Conservation (phyloP, 2,113 vertebrate genomes). For the Rissa tridactyla region DNA sequence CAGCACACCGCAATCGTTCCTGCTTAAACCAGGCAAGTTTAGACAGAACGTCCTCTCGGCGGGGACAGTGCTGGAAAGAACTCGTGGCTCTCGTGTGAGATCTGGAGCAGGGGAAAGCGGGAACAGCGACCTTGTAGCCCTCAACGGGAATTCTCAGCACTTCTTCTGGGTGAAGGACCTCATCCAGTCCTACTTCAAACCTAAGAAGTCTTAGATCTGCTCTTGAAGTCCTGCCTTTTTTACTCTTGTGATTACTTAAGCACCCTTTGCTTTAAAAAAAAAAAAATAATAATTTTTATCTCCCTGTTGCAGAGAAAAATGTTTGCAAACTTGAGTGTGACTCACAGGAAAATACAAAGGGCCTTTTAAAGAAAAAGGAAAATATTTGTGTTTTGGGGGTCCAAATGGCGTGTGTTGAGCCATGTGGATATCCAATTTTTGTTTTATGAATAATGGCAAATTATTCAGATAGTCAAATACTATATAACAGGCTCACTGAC, state of each 20-base stretch:
- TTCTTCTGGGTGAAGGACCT: neutral
- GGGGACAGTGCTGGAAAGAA: neutral
- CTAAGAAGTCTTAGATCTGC: neutral
- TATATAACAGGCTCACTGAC: neutral
- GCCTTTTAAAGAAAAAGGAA: neutral
- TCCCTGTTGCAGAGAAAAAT: neutral
- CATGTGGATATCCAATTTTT: neutral
- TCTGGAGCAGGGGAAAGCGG: neutral
- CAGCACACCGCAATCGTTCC: neutral
- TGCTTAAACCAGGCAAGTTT: neutral
- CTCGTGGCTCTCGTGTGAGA: rapidly evolving
- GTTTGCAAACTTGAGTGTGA: neutral
- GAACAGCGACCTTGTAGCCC: neutral
- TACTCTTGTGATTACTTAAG: neutral
- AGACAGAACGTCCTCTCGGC: neutral
- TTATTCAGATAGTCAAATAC: neutral
- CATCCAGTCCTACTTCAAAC: neutral
- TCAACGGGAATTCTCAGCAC: neutral
- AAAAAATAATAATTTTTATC: neutral
- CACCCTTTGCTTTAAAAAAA: neutral
- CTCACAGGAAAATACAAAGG: neutral
- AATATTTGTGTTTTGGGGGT: neutral
- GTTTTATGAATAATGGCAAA: neutral
- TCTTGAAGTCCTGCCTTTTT: neutral
- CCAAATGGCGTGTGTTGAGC: neutral